A percentile compares a stretch with the other conserved stretches of the same genome.
These are phyloP conservation scores for Siniperca undulata DNA, from an alignment of 2,797 vertebrate genomes.

Conservation along the genomic window DNA sequence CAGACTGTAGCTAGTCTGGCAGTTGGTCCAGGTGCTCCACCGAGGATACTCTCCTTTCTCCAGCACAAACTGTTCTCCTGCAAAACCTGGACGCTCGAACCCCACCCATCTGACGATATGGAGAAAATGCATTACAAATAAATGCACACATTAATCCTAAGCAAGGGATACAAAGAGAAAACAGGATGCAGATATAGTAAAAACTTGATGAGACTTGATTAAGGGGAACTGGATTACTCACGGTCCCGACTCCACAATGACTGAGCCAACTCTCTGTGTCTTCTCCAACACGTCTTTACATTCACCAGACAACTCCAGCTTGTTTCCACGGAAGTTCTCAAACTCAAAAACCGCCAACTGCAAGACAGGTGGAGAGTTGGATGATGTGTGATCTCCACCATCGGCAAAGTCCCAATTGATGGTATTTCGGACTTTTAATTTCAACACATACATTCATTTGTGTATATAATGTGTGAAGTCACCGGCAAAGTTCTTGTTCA, in stretches of 20 bases:
- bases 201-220: background rate
- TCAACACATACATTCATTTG: background rate
- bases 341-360: conserved; percentile 88
- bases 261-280: conserved; percentile 90
- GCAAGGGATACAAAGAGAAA: background rate
- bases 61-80: conserved; percentile 92
- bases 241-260: conserved; percentile 93
- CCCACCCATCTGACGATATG: conserved; percentile 87
- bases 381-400: background rate
- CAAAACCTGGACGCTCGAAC: conserved; percentile 86
- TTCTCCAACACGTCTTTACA: conserved; percentile 89
- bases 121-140: background rate
- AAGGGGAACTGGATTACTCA: conserved; percentile 81
- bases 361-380: conserved; percentile 55
- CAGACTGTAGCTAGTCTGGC: conserved; percentile 83
- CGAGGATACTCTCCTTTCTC: conserved; percentile 94
- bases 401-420: background rate
- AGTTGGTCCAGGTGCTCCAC: conserved; percentile 94
- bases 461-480: background rate
- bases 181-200: background rate
- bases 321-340: conserved; percentile 92
- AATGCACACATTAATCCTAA: background rate
- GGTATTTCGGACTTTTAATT: background rate
- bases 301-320: conserved; percentile 88
- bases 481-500: background rate